Conservation (phyloP, 1,140 invertebrate genomes). For the Bombus confusus region DNA sequence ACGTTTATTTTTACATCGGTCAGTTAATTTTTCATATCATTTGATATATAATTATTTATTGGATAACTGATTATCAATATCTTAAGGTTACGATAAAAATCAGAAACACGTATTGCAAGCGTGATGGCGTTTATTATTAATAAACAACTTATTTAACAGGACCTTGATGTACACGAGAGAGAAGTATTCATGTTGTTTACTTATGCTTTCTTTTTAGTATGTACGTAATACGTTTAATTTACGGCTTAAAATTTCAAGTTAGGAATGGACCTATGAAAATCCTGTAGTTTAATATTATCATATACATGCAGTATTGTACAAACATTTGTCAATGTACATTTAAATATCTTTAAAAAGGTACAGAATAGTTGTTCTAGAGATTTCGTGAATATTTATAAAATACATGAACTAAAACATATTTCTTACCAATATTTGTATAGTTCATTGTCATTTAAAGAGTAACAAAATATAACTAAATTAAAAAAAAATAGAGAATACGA, state of each 20-base stretch:
- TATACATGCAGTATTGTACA: constrained; percentile 18
- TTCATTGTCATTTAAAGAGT: background rate
- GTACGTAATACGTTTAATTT: constrained; percentile 79
- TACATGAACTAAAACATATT: background rate
- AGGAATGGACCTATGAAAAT: constrained; percentile 71
- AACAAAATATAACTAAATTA: background rate
- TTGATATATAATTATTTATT: background rate
- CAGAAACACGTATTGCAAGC: constrained; percentile 78
- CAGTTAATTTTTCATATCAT: background rate
- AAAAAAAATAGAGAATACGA: background rate
- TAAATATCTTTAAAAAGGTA: constrained; percentile 10
- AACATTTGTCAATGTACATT: constrained; percentile 17
- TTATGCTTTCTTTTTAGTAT: constrained; percentile 77
- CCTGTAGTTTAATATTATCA: constrained; percentile 7
- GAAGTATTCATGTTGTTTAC: constrained; percentile 78
- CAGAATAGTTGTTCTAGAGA: background rate
- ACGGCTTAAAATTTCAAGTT: constrained; percentile 76
- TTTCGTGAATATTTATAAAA: constrained; percentile 9
- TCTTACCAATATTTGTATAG: background rate
- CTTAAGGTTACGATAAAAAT: constrained; percentile 59
- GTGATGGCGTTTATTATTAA: constrained; percentile 83
- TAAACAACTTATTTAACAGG: constrained; percentile 83
- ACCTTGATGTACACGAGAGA: constrained; percentile 82
- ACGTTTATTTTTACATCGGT: background rate
- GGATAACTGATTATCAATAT: background rate